Evolutionary conservation across 2,113 vertebrate genomes (phyloP).

Genomic region (Mohoua ochrocephala): DNA sequence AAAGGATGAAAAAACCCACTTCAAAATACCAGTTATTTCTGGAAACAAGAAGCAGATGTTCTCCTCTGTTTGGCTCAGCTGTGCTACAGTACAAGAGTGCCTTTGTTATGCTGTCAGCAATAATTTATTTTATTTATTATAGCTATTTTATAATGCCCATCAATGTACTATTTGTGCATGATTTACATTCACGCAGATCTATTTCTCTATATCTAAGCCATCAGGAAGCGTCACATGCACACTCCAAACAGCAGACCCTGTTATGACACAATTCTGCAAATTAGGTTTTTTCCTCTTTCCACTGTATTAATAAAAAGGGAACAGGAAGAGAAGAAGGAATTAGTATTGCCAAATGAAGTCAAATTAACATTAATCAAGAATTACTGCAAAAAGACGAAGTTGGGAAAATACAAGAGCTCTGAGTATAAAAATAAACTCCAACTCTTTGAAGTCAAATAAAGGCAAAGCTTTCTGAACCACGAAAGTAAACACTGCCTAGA

Average conservation of each 20-base stretch:
- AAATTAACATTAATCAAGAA: conserved; percentile 9
- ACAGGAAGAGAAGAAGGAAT: conserved; percentile 23
- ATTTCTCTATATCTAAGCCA: neutral
- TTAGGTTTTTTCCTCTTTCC: neutral
- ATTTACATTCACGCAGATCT: neutral
- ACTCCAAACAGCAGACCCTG: neutral
- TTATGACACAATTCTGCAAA: neutral
- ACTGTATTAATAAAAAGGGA: conserved; percentile 26
- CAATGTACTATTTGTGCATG: conserved; percentile 8
- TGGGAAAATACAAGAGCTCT: neutral
- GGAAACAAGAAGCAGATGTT: conserved; percentile 71
- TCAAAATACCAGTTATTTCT: conserved; percentile 61
- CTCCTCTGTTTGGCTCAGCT: conserved; percentile 63
- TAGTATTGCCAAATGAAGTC: neutral
- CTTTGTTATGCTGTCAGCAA: conserved; percentile 67
- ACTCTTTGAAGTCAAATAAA: neutral
- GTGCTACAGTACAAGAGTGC: conserved; percentile 59
- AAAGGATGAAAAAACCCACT: conserved; percentile 34
- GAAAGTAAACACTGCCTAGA: neutral
- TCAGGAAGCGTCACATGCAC: neutral
- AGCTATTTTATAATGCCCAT: conserved; percentile 53
- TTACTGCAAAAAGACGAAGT: neutral
- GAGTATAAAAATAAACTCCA: neutral
- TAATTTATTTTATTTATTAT: conserved; percentile 64
- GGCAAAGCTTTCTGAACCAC: neutral